phyloP scores from a whole-genome alignment of 2,797 vertebrate genomes.

The Choloepus didactylus region DNA sequence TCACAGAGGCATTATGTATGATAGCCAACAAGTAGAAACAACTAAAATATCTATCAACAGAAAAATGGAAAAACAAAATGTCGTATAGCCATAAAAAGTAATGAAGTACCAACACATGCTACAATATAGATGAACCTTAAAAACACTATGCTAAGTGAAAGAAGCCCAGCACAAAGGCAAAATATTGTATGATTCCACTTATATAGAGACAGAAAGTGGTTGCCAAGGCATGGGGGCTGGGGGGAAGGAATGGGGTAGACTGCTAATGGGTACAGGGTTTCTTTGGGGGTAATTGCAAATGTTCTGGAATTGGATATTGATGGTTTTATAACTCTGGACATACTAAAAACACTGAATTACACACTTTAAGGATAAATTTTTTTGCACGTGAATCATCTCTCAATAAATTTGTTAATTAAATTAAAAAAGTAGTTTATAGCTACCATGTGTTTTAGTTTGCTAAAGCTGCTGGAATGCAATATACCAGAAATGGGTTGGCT shows the following conservation, averaged over 20 bases:
- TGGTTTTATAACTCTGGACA: neutral
- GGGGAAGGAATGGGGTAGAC: neutral
- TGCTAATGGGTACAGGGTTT: neutral
- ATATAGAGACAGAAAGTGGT: neutral
- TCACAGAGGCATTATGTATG: neutral
- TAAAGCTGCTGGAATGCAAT: no score
- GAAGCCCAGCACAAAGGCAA: no score
- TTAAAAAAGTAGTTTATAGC: neutral
- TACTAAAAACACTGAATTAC: neutral
- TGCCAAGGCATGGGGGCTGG: neutral
- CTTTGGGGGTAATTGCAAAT: neutral
- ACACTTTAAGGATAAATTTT: slow-evolving; percentile 43
- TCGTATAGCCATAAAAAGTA: neutral
- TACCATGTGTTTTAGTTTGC: neutral
- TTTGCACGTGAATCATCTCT: neutral
- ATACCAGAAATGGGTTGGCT: no score
- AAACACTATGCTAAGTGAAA: neutral
- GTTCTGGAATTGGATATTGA: neutral
- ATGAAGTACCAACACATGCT: neutral
- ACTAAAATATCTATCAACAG: neutral
- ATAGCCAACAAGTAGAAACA: neutral
- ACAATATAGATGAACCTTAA: neutral
- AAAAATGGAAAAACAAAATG: neutral
- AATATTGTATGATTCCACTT: neutral
- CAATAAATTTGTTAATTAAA: neutral